A percentile compares a stretch with the other conserved stretches of the same genome.
phyloP scores from a whole-genome alignment of 2,888 invertebrate genomes.

The Melikaiella ostensackeni region DNA sequence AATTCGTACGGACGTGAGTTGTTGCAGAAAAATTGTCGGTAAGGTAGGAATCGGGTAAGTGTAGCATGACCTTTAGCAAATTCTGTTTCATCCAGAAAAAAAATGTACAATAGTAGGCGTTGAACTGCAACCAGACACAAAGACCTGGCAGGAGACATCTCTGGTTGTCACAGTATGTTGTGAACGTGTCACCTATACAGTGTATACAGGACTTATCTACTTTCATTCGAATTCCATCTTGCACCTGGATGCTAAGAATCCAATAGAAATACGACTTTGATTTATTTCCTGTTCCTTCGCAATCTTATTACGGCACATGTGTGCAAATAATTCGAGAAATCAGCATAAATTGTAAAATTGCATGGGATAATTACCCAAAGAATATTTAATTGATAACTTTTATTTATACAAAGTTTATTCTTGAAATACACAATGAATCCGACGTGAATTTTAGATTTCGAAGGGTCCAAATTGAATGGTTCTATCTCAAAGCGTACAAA shows the following conservation, averaged over 20 bases:
- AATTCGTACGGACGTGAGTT: too few relatives aligned
- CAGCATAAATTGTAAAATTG: background rate
- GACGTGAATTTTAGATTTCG: too few relatives aligned
- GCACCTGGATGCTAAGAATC: constrained; percentile 5
- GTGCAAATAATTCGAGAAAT: background rate
- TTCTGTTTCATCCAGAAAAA: background rate
- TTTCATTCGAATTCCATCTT: constrained; percentile 21
- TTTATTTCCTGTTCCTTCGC: background rate
- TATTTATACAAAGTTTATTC: too few relatives aligned
- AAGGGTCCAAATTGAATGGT: too few relatives aligned
- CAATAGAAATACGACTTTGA: background rate
- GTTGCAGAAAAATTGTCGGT: background rate
- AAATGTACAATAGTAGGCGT: constrained; percentile 6
- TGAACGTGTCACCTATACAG: background rate
- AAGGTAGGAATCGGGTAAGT: too few relatives aligned
- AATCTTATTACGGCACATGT: background rate
- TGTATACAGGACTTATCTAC: background rate
- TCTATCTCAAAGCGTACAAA: too few relatives aligned
- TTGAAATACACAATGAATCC: too few relatives aligned
- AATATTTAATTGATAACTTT: background rate
- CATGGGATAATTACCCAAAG: background rate
- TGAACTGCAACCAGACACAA: constrained; percentile 15
- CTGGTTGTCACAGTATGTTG: constrained; percentile 7
- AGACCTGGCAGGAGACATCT: constrained; percentile 22
- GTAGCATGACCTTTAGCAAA: background rate